Conservation (phyloP, 2,797 vertebrate species). For the Pseudocheirus occidentalis region DNA sequence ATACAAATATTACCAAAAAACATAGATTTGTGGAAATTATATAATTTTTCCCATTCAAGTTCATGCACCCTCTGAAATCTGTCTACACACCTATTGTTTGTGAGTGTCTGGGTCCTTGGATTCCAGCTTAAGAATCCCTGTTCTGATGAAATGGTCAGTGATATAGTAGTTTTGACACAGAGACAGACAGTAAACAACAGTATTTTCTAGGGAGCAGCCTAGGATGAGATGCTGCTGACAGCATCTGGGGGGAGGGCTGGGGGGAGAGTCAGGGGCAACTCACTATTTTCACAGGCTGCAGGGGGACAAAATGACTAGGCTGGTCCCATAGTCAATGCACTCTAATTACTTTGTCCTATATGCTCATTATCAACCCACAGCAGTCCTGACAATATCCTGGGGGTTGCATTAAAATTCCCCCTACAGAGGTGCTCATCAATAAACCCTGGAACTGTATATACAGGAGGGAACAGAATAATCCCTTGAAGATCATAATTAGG, state of each 20-base stretch:
- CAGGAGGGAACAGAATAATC: neutral
- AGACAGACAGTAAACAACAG: neutral
- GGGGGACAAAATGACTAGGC: neutral
- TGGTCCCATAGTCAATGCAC: slow-evolving; percentile 26
- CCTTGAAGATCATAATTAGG: slow-evolving; percentile 68
- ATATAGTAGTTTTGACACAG: neutral
- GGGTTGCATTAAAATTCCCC: slow-evolving; percentile 60
- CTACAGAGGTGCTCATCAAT: slow-evolving; percentile 65
- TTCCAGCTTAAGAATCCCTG: neutral
- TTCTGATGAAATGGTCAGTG: neutral
- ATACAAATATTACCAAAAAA: neutral
- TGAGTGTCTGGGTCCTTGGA: neutral
- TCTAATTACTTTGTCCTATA: slow-evolving; percentile 30
- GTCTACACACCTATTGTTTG: neutral
- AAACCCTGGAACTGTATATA: slow-evolving; percentile 43
- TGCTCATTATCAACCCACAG: slow-evolving; percentile 53
- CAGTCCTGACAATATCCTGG: neutral
- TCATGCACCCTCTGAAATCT: neutral
- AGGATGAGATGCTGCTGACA: neutral
- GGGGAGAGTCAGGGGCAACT: neutral
- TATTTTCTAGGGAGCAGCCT: neutral
- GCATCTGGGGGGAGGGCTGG: neutral
- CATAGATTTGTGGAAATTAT: neutral
- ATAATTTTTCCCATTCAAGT: neutral
- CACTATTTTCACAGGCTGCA: rapidly evolving